Evolutionary conservation across 2,888 invertebrate genomes (phyloP), one percentile per base, ranked within the genome.

Genomic region (Auanema sp.): DNA sequence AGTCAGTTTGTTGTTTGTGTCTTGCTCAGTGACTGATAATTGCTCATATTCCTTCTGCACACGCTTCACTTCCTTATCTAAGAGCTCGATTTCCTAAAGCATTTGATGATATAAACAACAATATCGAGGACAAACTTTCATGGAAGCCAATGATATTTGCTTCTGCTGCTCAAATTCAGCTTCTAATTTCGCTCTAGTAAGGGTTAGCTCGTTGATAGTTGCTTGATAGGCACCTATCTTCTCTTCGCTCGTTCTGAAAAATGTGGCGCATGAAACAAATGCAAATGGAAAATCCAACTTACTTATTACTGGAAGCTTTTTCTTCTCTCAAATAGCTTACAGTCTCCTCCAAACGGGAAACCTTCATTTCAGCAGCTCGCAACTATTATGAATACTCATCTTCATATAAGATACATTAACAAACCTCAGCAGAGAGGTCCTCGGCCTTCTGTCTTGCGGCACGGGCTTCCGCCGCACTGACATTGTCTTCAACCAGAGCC

Each of bases 141-240:
- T 40, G 21, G 64, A 58, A 10, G 47, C 21, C 12, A 42, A 21
- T 6, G 65, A 62, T n/a, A 65, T 62, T 52, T 70, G 59, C 43
- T 74, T 76, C 57, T 76, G 76, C 51, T 71, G 68, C 33, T 76
- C 76, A 42, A 76, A 61, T 11, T 71, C 66, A 60, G 66, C 64
- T 44, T 72, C 68, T 53, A 76, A 55, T n/a, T 64, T 62, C 14
- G 66, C 73, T 53, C 71, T 76, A 1, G 60, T 63, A 18, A 58
- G 59, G n/a, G 59, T 55, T 23, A 64, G n/a, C 18, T 64, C 63
- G 41, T 25, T 16, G 14, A 63, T 41, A 12, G 58, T 14, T 12
- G 21, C 53, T 43, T 41, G 42, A 14, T 44, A 50, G 33, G 49
- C 44, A 33, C 6, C 33, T n/a, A 60, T 16, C 6, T 55, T 44